A percentile compares a stretch with the other conserved stretches of the same genome.
Evolutionary conservation across 2,113 vertebrate genomes (phyloP).

Genomic region (Capra hircus): DNA sequence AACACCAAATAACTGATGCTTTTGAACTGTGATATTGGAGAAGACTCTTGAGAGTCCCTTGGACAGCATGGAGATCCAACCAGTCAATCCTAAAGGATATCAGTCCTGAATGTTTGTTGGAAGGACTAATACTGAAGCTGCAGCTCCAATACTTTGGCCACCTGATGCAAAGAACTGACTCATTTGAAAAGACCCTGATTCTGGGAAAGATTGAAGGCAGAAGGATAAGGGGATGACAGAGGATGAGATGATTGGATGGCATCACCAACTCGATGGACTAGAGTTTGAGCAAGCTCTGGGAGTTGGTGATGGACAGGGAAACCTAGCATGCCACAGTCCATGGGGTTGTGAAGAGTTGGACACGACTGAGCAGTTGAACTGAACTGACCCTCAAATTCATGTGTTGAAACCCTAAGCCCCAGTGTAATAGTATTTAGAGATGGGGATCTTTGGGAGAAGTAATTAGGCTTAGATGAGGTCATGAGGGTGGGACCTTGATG

Average conservation of each 20-base stretch:
- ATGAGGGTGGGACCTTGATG: neutral
- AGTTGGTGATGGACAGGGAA: neutral
- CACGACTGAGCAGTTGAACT: neutral
- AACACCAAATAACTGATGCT: neutral
- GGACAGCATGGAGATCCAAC: neutral
- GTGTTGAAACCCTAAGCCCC: neutral
- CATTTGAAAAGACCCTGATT: neutral
- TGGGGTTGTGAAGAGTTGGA: neutral
- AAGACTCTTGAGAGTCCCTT: neutral
- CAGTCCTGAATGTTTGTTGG: neutral
- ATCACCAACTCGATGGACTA: neutral
- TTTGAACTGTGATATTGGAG: neutral
- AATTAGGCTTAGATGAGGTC: neutral
- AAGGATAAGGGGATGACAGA: neutral
- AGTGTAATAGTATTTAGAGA: neutral
- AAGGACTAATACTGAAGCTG: neutral
- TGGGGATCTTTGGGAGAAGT: neutral
- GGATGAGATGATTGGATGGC: neutral
- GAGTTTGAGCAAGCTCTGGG: neutral
- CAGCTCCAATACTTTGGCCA: neutral
- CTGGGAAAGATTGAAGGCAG: neutral
- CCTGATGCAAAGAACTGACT: neutral
- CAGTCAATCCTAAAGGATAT: neutral
- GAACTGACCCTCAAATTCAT: neutral
- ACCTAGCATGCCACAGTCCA: neutral